Evolutionary conservation across 2,888 invertebrate genomes (phyloP), one percentile per base, ranked within the genome.

Genomic region (Drosophila kuntzei): DNA sequence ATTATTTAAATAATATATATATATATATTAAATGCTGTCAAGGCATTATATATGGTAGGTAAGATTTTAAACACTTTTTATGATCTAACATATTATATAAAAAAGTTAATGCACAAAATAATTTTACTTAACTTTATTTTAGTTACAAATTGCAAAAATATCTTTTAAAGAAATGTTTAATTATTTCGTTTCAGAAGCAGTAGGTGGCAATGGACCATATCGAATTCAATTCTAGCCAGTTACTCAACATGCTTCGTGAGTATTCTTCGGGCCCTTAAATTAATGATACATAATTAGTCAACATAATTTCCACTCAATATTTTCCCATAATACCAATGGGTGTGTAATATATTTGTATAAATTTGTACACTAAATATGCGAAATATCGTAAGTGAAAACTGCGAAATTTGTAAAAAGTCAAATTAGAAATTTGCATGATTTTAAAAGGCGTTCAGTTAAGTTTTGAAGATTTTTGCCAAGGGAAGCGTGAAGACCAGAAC

Each of bases 271-370:
- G 53, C 39, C 27, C 44, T 25, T 27, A 51, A 76, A 82, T 76
- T 79, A 80, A 89, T 89, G 61, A n/a, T 41, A 0, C 1, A 16
- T 55, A 73, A 90, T 90, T 80, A 87, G 83, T 90, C 85, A 82
- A 62, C 43, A 71, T 67, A 61, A 85, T 81, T 81, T 87, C 79
- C 66, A 70, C 87, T 84, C 75, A 84, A 80, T 87, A 78, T 72
- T 84, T 80, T 87, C 55, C 59, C 60, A 87, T 75, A 68, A 61
- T n/a, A 27, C 34, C 46, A 55, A 43, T 59, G 63, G 54, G 50
- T 69, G 50, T 63, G 70, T 55, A 22, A 29, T 29, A 32, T 36
- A 76, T 55, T 34, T 55, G 54, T 54, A 43, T 32, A 54, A 41
- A 29, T 60, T 61, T 50, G 27, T 36, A 4, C 43, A 64, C 53